Evolutionary conservation across 1,140 invertebrate species (phyloP).

Genomic region (Zaprionus africanus): DNA sequence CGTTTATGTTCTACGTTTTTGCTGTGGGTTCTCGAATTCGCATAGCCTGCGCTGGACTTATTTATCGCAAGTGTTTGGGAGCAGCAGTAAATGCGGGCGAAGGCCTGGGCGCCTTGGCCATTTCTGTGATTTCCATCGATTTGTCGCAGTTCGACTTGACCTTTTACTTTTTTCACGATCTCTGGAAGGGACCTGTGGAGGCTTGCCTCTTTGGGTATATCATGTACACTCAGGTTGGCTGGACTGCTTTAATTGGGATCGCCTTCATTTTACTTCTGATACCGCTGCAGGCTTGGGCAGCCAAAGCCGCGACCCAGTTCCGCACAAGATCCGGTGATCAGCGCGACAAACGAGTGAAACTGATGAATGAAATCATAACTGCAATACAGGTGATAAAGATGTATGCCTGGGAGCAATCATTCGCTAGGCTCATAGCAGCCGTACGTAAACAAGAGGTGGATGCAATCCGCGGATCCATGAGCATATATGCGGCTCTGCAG

Average conservation of each 20-base stretch:
- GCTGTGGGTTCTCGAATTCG: slow-evolving; percentile 86
- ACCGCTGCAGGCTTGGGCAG: slow-evolving; percentile 91
- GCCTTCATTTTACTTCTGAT: slow-evolving; percentile 91
- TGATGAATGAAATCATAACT: slow-evolving; percentile 93
- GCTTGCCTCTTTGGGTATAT: slow-evolving; percentile 85
- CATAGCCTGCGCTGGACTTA: slow-evolving; percentile 85
- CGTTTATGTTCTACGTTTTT: slow-evolving; percentile 88
- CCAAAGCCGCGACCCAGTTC: slow-evolving; percentile 85
- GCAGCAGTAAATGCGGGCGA: slow-evolving; percentile 87
- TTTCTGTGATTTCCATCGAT: slow-evolving; percentile 91
- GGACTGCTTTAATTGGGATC: slow-evolving; percentile 90
- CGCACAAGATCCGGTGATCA: slow-evolving; percentile 87
- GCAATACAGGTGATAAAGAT: slow-evolving; percentile 92
- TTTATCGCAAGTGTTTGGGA: slow-evolving; percentile 86
- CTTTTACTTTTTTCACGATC: slow-evolving; percentile 71
- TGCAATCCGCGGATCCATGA: slow-evolving; percentile 86
- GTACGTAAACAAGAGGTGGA: slow-evolving; percentile 85
- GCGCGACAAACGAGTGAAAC: slow-evolving; percentile 91
- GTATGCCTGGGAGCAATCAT: slow-evolving; percentile 91
- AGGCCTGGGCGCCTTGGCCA: slow-evolving; percentile 91
- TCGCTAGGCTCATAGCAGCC: slow-evolving; percentile 86
- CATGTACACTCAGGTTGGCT: slow-evolving; percentile 85
- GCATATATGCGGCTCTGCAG: slow-evolving; percentile 80
- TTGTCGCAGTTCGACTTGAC: slow-evolving; percentile 71
- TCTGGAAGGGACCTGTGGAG: slow-evolving; percentile 81